Percentiles rank a stretch among this genome's conserved stretches.
phyloP scores from a whole-genome alignment of 2,113 vertebrate genomes.

The Chloropsis cyanopogon region DNA sequence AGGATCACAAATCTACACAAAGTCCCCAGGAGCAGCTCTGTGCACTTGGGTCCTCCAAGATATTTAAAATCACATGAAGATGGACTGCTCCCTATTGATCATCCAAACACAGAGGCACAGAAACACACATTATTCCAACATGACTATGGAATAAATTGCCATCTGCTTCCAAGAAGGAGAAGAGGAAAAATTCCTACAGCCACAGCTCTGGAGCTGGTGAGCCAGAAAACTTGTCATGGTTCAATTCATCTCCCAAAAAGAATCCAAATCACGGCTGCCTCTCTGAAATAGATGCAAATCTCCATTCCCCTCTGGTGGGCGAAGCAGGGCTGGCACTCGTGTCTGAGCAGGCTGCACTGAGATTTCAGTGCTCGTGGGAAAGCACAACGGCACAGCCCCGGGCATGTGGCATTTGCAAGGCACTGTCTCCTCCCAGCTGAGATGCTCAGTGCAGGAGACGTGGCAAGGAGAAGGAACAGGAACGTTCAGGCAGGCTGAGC shows the following conservation, averaged over 20 bases:
- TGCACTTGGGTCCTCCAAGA: constrained; percentile 1
- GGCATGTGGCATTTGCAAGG: not conserved
- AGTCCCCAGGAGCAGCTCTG: not conserved
- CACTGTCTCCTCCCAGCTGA: not conserved
- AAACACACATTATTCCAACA: not conserved
- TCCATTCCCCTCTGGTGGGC: not conserved
- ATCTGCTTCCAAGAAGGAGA: not conserved
- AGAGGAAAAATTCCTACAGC: not conserved
- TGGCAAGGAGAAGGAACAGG: not conserved
- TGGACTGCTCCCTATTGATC: not conserved
- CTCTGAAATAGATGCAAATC: not conserved
- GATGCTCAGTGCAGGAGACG: rapidly evolving
- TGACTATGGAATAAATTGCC: not conserved
- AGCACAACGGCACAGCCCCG: not conserved
- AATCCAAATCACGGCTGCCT: not conserved
- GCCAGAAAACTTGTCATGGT: not conserved
- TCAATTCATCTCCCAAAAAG: not conserved
- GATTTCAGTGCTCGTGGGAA: not conserved
- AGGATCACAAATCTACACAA: not conserved
- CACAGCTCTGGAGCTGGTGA: not conserved
- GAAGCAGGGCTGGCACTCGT: not conserved
- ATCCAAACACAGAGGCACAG: not conserved
- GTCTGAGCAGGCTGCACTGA: not conserved
- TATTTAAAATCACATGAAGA: constrained; percentile 11
- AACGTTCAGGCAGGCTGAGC: not conserved